phyloP scores from a whole-genome alignment of 2,797 vertebrate species.

The Syncerus caffer region DNA sequence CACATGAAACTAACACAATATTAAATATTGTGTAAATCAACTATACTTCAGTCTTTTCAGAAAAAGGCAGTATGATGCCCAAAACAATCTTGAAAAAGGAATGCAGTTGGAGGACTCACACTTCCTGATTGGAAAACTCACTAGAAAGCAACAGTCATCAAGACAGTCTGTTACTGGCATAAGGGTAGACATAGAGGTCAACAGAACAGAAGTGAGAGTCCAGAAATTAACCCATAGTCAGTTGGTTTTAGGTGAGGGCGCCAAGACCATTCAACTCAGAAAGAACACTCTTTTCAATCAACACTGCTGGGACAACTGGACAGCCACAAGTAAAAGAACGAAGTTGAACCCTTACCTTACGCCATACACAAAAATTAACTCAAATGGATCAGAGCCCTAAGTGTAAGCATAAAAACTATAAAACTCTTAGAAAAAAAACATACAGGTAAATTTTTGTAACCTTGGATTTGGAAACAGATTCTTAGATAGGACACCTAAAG shows the following conservation, averaged over 20 bases:
- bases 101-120: background rate
- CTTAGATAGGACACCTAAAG: background rate
- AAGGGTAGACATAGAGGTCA: background rate
- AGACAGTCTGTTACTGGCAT: background rate
- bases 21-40: background rate
- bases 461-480: background rate
- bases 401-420: background rate
- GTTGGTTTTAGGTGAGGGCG: background rate
- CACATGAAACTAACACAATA: background rate
- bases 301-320: background rate
- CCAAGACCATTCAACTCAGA: background rate
- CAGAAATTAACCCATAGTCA: background rate
- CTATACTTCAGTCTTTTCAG: background rate
- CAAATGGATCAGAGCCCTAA: background rate
- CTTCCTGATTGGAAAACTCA: background rate
- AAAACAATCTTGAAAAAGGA: background rate
- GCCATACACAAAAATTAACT: background rate
- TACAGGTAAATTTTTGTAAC: background rate
- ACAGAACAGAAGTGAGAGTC: background rate
- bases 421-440: background rate
- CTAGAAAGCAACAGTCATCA: background rate
- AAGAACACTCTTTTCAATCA: background rate
- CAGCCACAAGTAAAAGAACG: background rate
- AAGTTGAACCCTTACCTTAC: background rate
- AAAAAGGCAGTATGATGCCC: background rate